Base-by-base conservation (phyloP, 2,113 vertebrate genomes). In the Epinephelus moara region DNA sequence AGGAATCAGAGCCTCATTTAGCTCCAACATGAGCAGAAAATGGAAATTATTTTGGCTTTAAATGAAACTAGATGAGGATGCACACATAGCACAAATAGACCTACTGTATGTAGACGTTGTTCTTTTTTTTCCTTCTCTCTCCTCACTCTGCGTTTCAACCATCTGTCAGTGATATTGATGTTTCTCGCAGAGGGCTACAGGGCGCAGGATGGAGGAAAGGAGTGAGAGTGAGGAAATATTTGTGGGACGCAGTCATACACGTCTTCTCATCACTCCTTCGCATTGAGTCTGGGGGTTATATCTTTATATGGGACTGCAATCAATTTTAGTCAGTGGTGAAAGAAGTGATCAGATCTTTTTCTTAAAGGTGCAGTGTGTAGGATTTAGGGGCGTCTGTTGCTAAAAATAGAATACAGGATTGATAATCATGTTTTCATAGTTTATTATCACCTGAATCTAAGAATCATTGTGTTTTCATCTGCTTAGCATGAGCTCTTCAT, bases 141-240 rank as follows among this genome's bases (percentile, higher is more conserved):
- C 74, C 64, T 63, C 70, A 42, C 67, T 63, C 68, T 72, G 71
- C 40, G 75, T 77, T 87, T 90, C 60, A 66, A 85, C 90, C 82
- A 91, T 89, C 87, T 91, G 90, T 89, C 92, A 89, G 89, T 40
- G 84, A 88, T 90, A 85, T 88, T 86, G 92, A 92, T 88, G 85
- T 89, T 84, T 89, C 74, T 87, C 80, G 73, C 81, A 50, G 42
- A 88, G 86, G 81, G 79, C 89, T 78, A 67, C 75, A 40, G 88
- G 86, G 83, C 10, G 50, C 76, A 52, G 74, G 82, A 77, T 85
- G 84, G 81, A 89, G 82, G 73, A 63, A 42, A 79, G 53, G 67
- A 86, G 64, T 4, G 37, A 73, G 76, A 85, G 78, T 57, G 80
- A 82, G 85, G 78, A 87, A 88, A 90, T 90, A 80, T 89, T 87